Evolutionary conservation across 2,113 vertebrate species (phyloP).

Genomic region (Bolborhynchus lineola): DNA sequence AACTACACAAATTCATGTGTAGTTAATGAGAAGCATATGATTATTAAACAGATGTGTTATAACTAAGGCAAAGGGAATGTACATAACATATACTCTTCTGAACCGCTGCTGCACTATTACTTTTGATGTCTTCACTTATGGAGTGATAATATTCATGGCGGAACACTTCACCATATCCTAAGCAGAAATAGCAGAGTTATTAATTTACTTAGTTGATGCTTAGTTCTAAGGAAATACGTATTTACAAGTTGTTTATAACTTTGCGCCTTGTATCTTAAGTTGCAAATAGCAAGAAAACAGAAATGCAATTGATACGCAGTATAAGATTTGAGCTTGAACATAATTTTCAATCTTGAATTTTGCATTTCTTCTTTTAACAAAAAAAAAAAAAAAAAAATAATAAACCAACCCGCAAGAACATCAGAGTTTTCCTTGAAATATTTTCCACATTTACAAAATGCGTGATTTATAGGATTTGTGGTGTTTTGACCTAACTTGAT

Average conservation of each 20-base stretch:
- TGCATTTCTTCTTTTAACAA: background rate
- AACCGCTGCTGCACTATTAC: background rate
- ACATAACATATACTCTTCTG: background rate
- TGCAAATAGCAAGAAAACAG: background rate
- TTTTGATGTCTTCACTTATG: background rate
- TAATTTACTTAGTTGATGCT: background rate
- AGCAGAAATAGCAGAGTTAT: background rate
- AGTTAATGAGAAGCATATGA: background rate
- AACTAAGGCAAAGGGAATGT: background rate
- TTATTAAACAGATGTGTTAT: background rate
- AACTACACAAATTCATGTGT: background rate
- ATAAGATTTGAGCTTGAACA: background rate
- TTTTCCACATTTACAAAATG: background rate
- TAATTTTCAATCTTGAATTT: background rate
- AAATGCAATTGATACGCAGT: background rate
- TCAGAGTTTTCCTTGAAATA: background rate
- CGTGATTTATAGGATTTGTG: background rate
- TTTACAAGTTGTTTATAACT: background rate
- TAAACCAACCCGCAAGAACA: background rate
- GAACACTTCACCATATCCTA: background rate
- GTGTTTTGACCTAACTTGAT: background rate
- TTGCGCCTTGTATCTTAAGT: background rate
- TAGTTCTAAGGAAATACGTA: background rate
- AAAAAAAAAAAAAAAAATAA: background rate
- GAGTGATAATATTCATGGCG: background rate